Conservation (phyloP, 2,888 invertebrate genomes). For the Agriotes lineatus region DNA sequence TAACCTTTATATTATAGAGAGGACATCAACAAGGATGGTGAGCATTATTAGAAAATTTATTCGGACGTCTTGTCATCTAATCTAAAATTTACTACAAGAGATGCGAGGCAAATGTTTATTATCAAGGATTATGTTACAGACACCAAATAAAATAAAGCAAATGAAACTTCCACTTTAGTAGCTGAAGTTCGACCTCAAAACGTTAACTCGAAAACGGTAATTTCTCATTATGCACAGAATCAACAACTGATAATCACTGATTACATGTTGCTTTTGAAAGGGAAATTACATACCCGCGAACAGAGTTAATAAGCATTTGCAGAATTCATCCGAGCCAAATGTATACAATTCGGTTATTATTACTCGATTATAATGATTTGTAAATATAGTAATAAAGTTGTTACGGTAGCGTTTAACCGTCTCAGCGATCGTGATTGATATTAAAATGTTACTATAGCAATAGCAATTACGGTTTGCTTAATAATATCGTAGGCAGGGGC, state of each 20-base stretch:
- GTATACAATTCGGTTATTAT: slow-evolving; percentile 31
- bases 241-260: slow-evolving; percentile 27
- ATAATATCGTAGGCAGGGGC: slow-evolving; percentile 8
- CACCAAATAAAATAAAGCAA: background rate
- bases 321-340: slow-evolving; percentile 21
- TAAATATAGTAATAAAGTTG: slow-evolving; percentile 39
- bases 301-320: slow-evolving; percentile 33
- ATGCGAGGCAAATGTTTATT: background rate
- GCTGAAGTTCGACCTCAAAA: background rate
- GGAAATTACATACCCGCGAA: slow-evolving; percentile 25
- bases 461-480: slow-evolving; percentile 22
- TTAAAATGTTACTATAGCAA: slow-evolving; percentile 23
- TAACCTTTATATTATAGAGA: too few species aligned
- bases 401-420: slow-evolving; percentile 26
- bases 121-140: background rate
- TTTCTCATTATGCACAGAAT: slow-evolving; percentile 25
- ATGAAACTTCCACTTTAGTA: background rate
- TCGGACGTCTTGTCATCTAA: too few species aligned
- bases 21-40: too few species aligned
- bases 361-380: slow-evolving; percentile 36
- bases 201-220: background rate
- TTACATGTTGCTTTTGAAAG: slow-evolving; percentile 16
- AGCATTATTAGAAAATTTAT: too few species aligned
- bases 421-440: slow-evolving; percentile 24
- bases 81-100: too few species aligned